Conservation (phyloP, 2,113 vertebrate species). For the Lonchura striata region DNA sequence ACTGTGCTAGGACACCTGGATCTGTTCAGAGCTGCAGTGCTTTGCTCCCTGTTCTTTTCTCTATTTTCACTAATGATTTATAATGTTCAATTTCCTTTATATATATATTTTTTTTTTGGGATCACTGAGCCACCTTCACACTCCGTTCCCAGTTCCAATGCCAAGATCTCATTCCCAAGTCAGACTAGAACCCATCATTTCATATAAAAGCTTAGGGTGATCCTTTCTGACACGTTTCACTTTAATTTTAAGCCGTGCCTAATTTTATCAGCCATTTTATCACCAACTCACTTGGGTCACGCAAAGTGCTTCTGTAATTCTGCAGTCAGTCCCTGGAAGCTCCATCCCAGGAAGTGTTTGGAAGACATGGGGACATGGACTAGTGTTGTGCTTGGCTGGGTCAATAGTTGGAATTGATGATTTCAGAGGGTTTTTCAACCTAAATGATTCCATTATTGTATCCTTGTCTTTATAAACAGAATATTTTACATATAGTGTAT, state of each 20-base stretch:
- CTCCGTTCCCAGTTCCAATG: background rate
- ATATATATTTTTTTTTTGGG: background rate
- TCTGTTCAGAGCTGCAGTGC: background rate
- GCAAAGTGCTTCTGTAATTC: background rate
- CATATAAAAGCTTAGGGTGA: background rate
- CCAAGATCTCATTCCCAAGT: background rate
- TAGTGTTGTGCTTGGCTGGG: background rate
- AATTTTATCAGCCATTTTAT: background rate
- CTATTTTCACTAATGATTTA: background rate
- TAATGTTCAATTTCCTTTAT: background rate
- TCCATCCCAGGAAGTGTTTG: background rate
- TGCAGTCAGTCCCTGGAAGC: background rate
- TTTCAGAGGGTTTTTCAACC: background rate
- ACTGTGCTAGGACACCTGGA: background rate
- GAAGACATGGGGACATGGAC: background rate
- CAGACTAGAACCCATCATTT: background rate
- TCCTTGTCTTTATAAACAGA: background rate
- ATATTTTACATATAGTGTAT: background rate
- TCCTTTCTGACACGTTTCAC: background rate
- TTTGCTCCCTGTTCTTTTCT: background rate
- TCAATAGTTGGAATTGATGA: background rate
- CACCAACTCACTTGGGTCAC: rapidly evolving
- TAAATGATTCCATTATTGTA: background rate
- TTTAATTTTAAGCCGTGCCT: background rate
- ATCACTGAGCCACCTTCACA: background rate